Evolutionary conservation across 1,140 invertebrate species (phyloP).

Genomic region (Agraylea sexmaculata): DNA sequence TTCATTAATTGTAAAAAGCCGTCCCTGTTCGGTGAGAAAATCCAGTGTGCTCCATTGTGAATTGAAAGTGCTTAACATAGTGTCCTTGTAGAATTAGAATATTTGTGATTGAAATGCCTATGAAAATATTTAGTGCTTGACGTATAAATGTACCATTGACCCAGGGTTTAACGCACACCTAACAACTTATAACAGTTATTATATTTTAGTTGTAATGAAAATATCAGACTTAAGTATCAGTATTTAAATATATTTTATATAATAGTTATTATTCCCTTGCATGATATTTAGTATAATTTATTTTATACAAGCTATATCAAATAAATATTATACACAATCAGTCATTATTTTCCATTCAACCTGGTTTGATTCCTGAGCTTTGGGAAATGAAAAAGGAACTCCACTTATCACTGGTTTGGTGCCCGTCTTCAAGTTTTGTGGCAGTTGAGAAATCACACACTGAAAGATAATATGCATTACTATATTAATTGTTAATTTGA

Average conservation of each 20-base stretch:
- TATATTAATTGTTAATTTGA: no score
- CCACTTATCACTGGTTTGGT: constrained; percentile 34
- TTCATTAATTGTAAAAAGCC: no score
- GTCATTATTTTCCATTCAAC: constrained; percentile 36
- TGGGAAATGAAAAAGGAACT: constrained; percentile 31
- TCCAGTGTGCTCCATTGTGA: constrained; percentile 28
- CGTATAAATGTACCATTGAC: no score
- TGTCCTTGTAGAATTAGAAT: no score
- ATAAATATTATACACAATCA: constrained; percentile 18
- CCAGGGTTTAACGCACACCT: no score
- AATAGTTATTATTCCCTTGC: not conserved
- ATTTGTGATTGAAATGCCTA: no score
- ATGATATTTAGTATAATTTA: constrained; percentile 1
- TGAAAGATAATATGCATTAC: no score
- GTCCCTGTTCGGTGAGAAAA: constrained; percentile 27
- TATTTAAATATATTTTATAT: constrained; percentile 1
- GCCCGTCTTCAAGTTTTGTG: constrained; percentile 32
- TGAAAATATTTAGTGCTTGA: no score
- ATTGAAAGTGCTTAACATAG: no score
- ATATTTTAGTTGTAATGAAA: no score
- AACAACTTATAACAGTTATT: no score
- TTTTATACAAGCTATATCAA: not conserved
- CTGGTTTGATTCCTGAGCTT: constrained; percentile 27
- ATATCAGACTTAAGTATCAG: no score
- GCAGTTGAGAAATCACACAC: constrained; percentile 37